Evolutionary conservation across 2,797 vertebrate genomes (phyloP), one percentile per base, ranked within the genome.

Genomic region (Poecilia wingei): DNA sequence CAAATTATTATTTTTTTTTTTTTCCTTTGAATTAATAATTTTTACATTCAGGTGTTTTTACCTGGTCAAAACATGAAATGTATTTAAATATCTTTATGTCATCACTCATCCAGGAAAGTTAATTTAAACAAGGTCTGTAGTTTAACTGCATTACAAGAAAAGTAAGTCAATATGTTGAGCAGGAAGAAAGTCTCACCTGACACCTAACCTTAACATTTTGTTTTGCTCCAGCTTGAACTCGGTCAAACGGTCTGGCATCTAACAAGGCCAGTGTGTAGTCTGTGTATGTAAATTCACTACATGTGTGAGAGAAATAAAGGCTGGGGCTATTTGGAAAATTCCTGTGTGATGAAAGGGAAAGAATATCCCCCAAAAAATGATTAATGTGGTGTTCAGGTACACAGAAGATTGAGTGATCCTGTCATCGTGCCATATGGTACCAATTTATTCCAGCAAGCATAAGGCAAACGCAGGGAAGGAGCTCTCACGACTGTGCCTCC

Each of bases 321-420:
- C 86, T 91, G 82, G 87, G 91, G 88, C 89, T 93, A 93, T 95
- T 95, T 95, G 93, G 90, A 95, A 75, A 95, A 95, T 95, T 95
- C 94, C 93, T 94, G 90, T 93, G 93, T 95, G 94, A 96, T 96
- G 95, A 96, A 96, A 96, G 93, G 89, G 88, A 94, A 94, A 95
- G 93, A 95, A 95, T 95, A 94, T 93, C 92, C 94, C 91, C 93
- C 74, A 88, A 95, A 95, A 95, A 96, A 95, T 96, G 95, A 96
- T 96, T 95, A 96, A 95, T 96, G 95, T 95, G 94, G 94, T 96
- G 95, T 95, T 95, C 94, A 95, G 95, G 94, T 96, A 95, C 94
- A 94, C 93, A 94, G 93, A 96, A 96, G 95, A 96, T 96, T 95
- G 95, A 96, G 94, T 95, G 95, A 96, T 96, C 93, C 95, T 96